Evolutionary conservation across 2,113 vertebrate species (phyloP).

Genomic region (Brachypteracias leptosomus): DNA sequence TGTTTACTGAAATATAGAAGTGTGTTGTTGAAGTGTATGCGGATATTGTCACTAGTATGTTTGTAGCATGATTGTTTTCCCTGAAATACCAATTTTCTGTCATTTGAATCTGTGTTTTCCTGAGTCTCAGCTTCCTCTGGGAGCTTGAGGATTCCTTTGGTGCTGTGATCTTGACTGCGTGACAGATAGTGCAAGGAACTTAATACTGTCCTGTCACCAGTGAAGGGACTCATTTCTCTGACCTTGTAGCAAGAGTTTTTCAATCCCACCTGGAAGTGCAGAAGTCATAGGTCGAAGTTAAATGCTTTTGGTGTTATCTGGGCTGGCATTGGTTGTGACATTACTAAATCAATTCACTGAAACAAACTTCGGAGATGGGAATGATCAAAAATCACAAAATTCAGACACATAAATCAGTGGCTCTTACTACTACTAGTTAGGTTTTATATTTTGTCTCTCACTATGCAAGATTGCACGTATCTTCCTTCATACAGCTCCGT

Average conservation of each 20-base stretch:
- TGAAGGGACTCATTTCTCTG: not conserved
- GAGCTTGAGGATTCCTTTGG: not conserved
- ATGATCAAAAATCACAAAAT: not conserved
- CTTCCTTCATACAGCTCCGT: not conserved
- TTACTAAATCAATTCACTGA: not conserved
- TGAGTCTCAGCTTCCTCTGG: not conserved
- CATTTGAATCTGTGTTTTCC: not conserved
- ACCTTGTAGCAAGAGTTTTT: not conserved
- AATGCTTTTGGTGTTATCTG: not conserved
- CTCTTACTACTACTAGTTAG: not conserved
- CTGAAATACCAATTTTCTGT: not conserved
- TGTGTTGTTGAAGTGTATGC: not conserved
- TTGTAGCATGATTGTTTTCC: not conserved
- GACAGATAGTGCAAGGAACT: not conserved
- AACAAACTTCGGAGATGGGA: not conserved
- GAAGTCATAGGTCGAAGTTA: not conserved
- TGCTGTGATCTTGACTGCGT: not conserved
- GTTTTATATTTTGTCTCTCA: not conserved
- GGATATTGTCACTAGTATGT: not conserved
- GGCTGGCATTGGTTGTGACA: not conserved
- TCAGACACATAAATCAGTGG: not conserved
- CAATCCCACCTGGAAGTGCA: not conserved
- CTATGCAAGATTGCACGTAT: fast-evolving
- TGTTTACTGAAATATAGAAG: not conserved
- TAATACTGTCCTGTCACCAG: not conserved